phyloP scores from a whole-genome alignment of 2,797 vertebrate species.

The Labroides dimidiatus region DNA sequence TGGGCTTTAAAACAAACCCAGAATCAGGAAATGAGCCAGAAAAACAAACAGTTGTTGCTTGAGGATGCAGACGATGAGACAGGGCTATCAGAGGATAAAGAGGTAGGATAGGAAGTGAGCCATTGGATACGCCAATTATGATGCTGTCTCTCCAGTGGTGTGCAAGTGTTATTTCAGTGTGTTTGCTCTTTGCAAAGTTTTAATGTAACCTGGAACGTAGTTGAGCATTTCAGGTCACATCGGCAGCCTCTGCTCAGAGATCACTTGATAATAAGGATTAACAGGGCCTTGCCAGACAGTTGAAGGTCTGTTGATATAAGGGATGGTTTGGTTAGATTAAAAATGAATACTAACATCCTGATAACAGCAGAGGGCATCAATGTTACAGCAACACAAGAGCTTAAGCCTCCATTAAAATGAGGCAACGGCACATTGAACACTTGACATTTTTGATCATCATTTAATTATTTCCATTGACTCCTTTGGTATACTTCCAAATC shows the following conservation, averaged over 20 bases:
- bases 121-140: conserved; percentile 13
- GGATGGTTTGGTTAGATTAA: too few relatives aligned
- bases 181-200: conserved; percentile 17
- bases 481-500: too few relatives aligned
- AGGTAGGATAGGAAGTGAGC: conserved; percentile 11
- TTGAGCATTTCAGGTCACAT: conserved; percentile 15
- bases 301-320: too few relatives aligned
- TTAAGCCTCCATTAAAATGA: too few relatives aligned
- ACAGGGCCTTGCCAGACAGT: too few relatives aligned
- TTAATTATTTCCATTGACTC: too few relatives aligned
- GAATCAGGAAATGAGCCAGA: conserved; percentile 41
- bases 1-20: conserved; percentile 9
- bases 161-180: conserved; percentile 9
- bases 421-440: too few relatives aligned
- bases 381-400: too few relatives aligned
- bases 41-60: conserved; percentile 21
- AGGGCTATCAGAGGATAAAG: conserved; percentile 13
- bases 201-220: conserved; percentile 33
- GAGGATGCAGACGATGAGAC: conserved; percentile 29
- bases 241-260: conserved; percentile 28
- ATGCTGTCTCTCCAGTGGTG: conserved; percentile 3
- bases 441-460: too few relatives aligned
- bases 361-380: too few relatives aligned
- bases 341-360: too few relatives aligned
- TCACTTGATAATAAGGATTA: conserved; percentile 5